Evolutionary conservation across 2,888 invertebrate species (phyloP), one percentile per base, ranked within the genome.

Genomic region (Drosophila anomelani): DNA sequence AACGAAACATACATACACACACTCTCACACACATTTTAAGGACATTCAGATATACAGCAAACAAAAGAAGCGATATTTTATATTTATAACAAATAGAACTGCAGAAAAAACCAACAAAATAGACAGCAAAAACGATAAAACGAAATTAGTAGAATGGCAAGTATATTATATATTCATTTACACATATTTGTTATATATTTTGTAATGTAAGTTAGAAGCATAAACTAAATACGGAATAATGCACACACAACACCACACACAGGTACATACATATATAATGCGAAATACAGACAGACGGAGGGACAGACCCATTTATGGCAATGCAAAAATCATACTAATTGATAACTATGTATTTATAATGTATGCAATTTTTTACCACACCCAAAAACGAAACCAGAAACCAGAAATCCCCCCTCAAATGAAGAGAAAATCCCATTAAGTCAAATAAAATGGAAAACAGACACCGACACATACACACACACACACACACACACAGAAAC

Each of bases 301-400:
- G 54, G 51, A 61, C 44, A 73, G 51, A 75, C 59, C 64, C 36
- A 63, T 43, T 43, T 66, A 38, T 64, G 32, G 70, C 51, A 61
- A 61, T 38, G 64, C 66, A 74, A 39, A 23, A 57, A 63, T 72
- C 75, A 79, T 74, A 83, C 84, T 84, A 82, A 88, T 88, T 85
- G 89, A 88, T 81, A 89, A 82, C 85, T 88, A 88, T 88, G 88
- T 88, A 89, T 88, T 88, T 88, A 89, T 88, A 87, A 85, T 88
- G 85, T 89, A 88, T 85, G 90, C 81, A 81, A 81, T 82, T 89
- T 89, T 88, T 89, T 88, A 81, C 78, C 81, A 81, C 51, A 75
- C 49, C 68, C 69, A 63, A 63, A 69, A 80, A 79, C 69, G 29
- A 73, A 55, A 26, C 55, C 47, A 36, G 29, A 46, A 38, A 55